A percentile compares a stretch with the other conserved stretches of the same genome.
Evolutionary conservation across 2,888 invertebrate genomes (phyloP).

Genomic region (Pemphredon lugubris): DNA sequence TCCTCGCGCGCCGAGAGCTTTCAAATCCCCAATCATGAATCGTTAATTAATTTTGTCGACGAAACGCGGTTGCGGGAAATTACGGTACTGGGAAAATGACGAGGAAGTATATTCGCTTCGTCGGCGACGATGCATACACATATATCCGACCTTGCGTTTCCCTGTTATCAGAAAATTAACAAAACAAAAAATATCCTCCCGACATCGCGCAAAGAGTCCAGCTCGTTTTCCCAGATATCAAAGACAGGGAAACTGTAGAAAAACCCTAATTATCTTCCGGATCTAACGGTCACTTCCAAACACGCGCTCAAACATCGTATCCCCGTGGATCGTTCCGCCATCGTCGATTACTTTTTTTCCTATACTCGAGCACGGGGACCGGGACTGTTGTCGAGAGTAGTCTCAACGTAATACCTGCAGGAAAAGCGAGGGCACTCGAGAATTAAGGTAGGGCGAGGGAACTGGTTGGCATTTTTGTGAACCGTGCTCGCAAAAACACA

Average conservation of each 20-base stretch:
- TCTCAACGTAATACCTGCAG: background rate
- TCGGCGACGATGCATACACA: no score
- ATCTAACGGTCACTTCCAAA: slow-evolving; percentile 15
- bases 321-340: background rate
- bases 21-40: no score
- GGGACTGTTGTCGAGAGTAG: background rate
- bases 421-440: slow-evolving; percentile 5
- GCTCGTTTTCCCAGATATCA: slow-evolving; percentile 10
- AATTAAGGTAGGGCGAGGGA: slow-evolving; percentile 16
- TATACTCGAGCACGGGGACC: background rate
- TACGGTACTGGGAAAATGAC: no score
- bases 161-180: no score
- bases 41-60: no score
- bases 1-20: no score
- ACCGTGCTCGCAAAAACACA: background rate
- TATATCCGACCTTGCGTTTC: no score
- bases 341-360: slow-evolving; percentile 6
- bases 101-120: no score
- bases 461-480: background rate
- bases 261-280: slow-evolving; percentile 40
- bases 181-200: no score
- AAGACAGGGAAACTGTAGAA: slow-evolving; percentile 14
- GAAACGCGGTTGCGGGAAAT: no score
- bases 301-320: background rate
- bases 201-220: no score